Conservation (phyloP, 2,113 vertebrate genomes). For the Cyphomyrus discorhynchus region DNA sequence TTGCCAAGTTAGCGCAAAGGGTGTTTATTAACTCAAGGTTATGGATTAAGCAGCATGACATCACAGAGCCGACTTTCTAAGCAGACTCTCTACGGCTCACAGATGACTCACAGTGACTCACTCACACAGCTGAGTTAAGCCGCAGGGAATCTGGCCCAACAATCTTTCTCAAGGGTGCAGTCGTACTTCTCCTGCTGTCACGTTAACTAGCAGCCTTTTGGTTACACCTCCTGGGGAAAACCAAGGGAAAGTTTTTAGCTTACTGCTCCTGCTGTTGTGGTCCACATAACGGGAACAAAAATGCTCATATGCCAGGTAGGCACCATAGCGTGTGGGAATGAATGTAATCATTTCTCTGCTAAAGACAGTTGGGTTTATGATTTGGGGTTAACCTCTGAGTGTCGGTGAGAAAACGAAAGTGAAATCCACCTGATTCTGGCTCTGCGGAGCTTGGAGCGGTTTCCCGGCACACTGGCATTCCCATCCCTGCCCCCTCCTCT, state of each 20-base stretch:
- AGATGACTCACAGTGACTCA: not conserved
- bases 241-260: constrained; percentile 5
- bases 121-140: not conserved
- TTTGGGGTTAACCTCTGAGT: not conserved
- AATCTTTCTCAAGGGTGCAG: not conserved
- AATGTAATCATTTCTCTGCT: not conserved
- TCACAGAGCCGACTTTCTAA: not conserved
- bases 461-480: not conserved
- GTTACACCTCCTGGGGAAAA: not conserved
- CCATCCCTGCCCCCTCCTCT: not conserved
- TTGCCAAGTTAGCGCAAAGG: not conserved
- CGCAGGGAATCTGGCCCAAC: not conserved
- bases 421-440: not conserved
- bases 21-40: not conserved
- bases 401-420: not conserved
- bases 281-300: not conserved
- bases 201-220: not conserved
- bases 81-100: not conserved
- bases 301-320: not conserved
- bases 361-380: not conserved
- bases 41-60: not conserved
- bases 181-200: not conserved
- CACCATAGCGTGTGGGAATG: not conserved
- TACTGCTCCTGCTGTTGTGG: not conserved
- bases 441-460: not conserved